Evolutionary conservation across 2,113 vertebrate species (phyloP).

Genomic region (Hippocampus comes): DNA sequence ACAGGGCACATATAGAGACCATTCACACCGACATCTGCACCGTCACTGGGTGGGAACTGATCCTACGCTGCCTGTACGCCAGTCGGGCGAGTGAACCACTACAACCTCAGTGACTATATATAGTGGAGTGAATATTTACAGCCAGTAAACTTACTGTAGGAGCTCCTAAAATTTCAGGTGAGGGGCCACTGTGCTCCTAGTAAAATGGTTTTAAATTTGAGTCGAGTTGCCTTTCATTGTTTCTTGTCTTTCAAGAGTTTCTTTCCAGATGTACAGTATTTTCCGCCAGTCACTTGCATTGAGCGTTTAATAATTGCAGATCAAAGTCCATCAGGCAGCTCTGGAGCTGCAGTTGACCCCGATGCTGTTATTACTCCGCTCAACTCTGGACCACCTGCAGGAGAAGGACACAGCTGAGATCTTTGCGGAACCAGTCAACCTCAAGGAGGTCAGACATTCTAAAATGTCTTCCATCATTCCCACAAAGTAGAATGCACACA

Average conservation of each 20-base stretch:
- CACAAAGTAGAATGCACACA: neutral
- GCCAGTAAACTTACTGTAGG: too few species aligned
- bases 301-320: conserved; percentile 62
- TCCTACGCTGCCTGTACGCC: too few species aligned
- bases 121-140: too few species aligned
- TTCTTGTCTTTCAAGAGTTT: neutral
- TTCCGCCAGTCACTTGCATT: neutral
- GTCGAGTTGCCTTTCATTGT: neutral
- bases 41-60: too few species aligned
- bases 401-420: conserved; percentile 92
- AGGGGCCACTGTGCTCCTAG: too few species aligned
- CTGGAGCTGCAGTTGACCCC: conserved; percentile 92
- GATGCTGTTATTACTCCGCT: conserved; percentile 84
- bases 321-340: conserved; percentile 89
- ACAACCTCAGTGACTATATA: too few species aligned
- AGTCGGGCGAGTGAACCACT: too few species aligned
- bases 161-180: too few species aligned
- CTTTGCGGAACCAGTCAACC: conserved; percentile 86
- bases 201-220: neutral
- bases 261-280: neutral
- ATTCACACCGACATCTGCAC: too few species aligned
- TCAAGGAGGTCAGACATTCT: conserved; percentile 80
- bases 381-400: conserved; percentile 90
- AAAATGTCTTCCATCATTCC: neutral
- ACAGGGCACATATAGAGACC: too few species aligned